Conservation (phyloP, 2,113 vertebrate species). For the Osmerus eperlanus region DNA sequence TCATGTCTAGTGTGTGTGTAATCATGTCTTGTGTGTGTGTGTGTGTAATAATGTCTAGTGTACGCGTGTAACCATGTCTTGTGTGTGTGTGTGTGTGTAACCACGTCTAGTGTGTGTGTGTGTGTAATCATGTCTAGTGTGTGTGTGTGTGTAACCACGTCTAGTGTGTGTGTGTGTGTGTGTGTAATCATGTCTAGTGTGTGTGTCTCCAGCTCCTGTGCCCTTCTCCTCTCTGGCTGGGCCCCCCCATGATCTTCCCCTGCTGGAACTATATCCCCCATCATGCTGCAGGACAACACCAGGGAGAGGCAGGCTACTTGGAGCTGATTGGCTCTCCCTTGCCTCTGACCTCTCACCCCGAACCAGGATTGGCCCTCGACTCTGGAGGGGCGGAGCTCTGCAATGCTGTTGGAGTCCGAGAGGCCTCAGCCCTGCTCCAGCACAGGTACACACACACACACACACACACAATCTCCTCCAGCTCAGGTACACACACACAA, state of each 20-base stretch:
- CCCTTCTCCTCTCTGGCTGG: constrained; percentile 70
- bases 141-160: too few species aligned
- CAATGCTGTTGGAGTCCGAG: constrained; percentile 37
- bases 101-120: too few species aligned
- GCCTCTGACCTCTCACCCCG: constrained; percentile 45
- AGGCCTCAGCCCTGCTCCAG: constrained; percentile 38
- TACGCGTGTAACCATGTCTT: too few species aligned
- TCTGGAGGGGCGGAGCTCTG: constrained; percentile 38
- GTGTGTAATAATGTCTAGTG: too few species aligned
- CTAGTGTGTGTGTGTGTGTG: too few species aligned
- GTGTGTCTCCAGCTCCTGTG: constrained; percentile 62
- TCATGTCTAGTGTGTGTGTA: too few species aligned
- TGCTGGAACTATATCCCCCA: constrained; percentile 83
- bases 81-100: too few species aligned
- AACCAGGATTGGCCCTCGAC: constrained; percentile 29
- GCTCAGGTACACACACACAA: too few species aligned
- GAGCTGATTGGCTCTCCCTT: constrained; percentile 75
- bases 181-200: not conserved
- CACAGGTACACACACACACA: constrained; percentile 41
- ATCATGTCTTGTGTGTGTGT: too few species aligned
- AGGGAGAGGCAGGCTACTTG: constrained; percentile 47
- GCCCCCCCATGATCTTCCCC: constrained; percentile 71
- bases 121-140: too few species aligned
- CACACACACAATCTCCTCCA: too few species aligned
- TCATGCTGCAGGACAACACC: constrained; percentile 35